These are phyloP conservation scores for Theonella swinhoei DNA, from an alignment of 37 sponge, comb jelly and placozoan species.

Conservation along the genomic window DNA sequence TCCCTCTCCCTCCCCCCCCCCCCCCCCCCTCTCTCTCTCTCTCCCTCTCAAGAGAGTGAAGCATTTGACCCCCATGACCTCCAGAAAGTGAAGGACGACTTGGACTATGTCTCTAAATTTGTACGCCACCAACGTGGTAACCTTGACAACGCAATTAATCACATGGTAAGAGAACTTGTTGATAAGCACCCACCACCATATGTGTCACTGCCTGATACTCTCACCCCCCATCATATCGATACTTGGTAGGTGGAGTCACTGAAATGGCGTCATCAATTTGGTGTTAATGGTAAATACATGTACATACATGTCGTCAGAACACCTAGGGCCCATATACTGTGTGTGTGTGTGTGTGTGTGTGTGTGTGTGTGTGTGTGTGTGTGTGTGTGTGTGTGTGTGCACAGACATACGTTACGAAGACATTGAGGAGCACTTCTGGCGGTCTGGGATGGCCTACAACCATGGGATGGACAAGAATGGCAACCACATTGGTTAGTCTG, in stretches of 20 bases:
- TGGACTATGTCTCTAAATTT: slow-evolving; percentile 54
- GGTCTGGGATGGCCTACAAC: slow-evolving; percentile 50
- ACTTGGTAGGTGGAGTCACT: not conserved
- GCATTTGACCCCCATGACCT: slow-evolving; percentile 57
- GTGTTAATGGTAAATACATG: not conserved
- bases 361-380: not conserved
- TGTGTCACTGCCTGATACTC: not conserved
- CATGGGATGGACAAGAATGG: slow-evolving; percentile 58
- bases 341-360: too few relatives aligned
- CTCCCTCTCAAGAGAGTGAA: slow-evolving; percentile 10
- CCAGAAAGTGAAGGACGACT: slow-evolving; percentile 4
- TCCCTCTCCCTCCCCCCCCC: not conserved
- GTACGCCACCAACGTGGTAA: slow-evolving; percentile 41
- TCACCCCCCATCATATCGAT: not conserved
- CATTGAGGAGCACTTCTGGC: slow-evolving; percentile 42
- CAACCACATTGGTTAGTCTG: slow-evolving; percentile 46
- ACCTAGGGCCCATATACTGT: too few relatives aligned
- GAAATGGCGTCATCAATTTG: slow-evolving; percentile 14
- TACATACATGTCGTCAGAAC: not conserved
- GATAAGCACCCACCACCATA: too few relatives aligned
- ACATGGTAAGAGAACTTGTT: slow-evolving; percentile 76
- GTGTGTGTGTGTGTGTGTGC: slow-evolving; percentile 5
- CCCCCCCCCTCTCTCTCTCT: not conserved
- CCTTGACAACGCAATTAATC: slow-evolving; percentile 49
- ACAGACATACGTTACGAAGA: slow-evolving; percentile 36